Evolutionary conservation across 2,797 vertebrate genomes (phyloP).

Genomic region (Lepilemur ruficaudatus): DNA sequence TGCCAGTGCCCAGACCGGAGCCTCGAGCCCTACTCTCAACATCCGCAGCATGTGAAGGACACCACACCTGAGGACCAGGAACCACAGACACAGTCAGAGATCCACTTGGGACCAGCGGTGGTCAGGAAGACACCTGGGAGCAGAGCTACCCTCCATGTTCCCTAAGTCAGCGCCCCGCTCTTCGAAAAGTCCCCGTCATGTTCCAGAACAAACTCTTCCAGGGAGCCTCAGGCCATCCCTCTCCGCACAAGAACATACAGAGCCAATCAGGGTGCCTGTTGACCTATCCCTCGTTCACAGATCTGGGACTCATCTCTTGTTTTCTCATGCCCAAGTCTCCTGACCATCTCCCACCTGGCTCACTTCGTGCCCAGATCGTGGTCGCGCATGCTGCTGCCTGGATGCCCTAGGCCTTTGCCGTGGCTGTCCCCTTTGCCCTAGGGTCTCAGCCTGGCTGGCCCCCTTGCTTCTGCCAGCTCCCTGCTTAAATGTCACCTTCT

Average conservation of each 20-base stretch:
- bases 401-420: neutral
- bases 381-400: accelerated
- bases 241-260: neutral
- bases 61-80: neutral
- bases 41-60: accelerated
- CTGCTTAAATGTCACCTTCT: neutral
- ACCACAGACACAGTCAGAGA: neutral
- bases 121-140: neutral
- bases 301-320: too few relatives aligned
- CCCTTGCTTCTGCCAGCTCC: neutral
- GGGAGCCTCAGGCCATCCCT: neutral
- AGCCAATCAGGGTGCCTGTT: accelerated
- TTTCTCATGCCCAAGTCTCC: neutral
- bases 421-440: neutral
- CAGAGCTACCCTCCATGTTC: neutral
- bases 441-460: neutral
- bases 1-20: neutral
- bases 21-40: neutral
- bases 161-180: neutral
- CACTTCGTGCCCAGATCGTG: neutral
- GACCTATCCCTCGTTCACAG: accelerated
- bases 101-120: accelerated
- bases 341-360: neutral
- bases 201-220: neutral
- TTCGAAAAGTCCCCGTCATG: neutral